phyloP scores from a whole-genome alignment of 1,140 invertebrate species.

The Hetaerina americana region DNA sequence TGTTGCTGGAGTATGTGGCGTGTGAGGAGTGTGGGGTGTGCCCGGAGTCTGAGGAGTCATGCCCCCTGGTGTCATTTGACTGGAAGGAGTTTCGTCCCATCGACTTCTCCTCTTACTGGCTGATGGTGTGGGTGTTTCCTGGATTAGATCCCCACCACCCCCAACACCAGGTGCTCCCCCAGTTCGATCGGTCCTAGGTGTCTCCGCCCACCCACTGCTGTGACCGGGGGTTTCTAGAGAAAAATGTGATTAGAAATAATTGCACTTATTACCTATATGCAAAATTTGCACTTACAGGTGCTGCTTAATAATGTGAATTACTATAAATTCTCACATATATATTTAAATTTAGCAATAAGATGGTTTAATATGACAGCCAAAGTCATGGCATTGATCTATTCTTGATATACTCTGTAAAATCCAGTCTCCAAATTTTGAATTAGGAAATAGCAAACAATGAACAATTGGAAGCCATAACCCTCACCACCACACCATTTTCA shows the following conservation, averaged over 20 bases:
- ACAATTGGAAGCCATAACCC: no score
- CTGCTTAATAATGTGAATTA: no score
- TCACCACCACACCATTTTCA: no score
- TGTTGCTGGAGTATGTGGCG: conserved; percentile 40
- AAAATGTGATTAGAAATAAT: conserved; percentile 13
- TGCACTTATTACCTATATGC: no score
- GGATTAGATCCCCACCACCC: conserved; percentile 61
- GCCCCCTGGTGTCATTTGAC: conserved; percentile 44
- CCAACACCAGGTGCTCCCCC: conserved; percentile 27
- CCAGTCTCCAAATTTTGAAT: no score
- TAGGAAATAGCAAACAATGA: no score
- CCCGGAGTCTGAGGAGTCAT: conserved; percentile 60
- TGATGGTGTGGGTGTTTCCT: conserved; percentile 83
- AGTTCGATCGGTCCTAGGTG: conserved; percentile 78
- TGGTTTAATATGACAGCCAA: no score
- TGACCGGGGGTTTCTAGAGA: conserved; percentile 81
- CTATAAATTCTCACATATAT: no score
- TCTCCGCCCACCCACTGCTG: conserved; percentile 93
- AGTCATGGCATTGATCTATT: no score
- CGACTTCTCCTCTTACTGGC: conserved; percentile 77
- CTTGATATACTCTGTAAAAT: no score
- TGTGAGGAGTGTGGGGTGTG: conserved; percentile 40
- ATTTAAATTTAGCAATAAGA: no score
- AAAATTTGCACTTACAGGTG: no score
- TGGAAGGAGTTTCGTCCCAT: conserved; percentile 95